These are phyloP conservation scores for Crepidodera aurea DNA, from an alignment of 2,888 invertebrate species.

Conservation along the genomic window DNA sequence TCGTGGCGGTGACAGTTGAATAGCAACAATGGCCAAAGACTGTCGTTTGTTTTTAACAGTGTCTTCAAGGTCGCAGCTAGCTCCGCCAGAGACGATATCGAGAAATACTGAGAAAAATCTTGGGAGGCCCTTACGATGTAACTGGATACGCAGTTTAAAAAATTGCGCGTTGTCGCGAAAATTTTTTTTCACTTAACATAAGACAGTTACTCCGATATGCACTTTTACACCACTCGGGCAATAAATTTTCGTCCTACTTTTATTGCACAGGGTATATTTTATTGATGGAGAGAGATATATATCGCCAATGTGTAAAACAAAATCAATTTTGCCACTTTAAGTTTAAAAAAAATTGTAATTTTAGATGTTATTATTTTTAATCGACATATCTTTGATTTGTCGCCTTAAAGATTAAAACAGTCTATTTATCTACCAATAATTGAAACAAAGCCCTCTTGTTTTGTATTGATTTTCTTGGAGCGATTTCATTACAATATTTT, in stretches of 20 bases:
- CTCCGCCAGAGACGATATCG: slow-evolving; percentile 14
- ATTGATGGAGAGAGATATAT: too few species aligned
- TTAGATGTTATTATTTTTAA: too few species aligned
- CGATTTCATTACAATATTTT: slow-evolving; percentile 8
- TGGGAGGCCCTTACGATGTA: slow-evolving; percentile 19
- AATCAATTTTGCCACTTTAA: too few species aligned
- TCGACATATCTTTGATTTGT: too few species aligned
- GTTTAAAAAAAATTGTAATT: too few species aligned
- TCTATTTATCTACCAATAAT: too few species aligned
- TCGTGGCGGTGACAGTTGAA: slow-evolving; percentile 55
- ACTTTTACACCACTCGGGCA: background rate
- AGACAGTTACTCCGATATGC: slow-evolving; percentile 10
- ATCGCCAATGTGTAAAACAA: too few species aligned
- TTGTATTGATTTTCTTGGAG: background rate
- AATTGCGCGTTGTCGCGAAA: background rate
- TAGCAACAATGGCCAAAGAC: slow-evolving; percentile 57
- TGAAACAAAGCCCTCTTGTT: too few species aligned
- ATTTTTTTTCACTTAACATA: slow-evolving; percentile 11
- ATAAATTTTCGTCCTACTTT: background rate
- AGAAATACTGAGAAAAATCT: slow-evolving; percentile 19
- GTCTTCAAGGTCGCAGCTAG: slow-evolving; percentile 31
- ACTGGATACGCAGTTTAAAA: slow-evolving; percentile 17
- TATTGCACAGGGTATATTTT: background rate
- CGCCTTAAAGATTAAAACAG: too few species aligned
- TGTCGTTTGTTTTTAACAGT: slow-evolving; percentile 47